Percentiles rank a stretch among this genome's conserved stretches.
Conservation (phyloP, 2,797 vertebrate genomes). For the Hozukius guyotensis region DNA sequence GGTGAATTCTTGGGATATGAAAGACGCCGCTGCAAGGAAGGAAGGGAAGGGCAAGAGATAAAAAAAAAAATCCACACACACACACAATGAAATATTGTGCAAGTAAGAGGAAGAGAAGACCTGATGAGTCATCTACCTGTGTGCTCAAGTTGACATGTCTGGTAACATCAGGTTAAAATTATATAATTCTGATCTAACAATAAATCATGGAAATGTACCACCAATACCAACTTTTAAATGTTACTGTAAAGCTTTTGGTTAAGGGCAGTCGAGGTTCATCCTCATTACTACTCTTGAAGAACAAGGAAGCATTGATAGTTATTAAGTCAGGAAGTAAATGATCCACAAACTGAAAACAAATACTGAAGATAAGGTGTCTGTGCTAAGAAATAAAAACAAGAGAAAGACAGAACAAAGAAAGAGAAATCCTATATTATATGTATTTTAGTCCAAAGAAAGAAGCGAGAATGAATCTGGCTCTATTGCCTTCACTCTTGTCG, state of each 20-base stretch:
- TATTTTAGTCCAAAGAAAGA: not conserved
- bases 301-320: not conserved
- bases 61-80: not conserved
- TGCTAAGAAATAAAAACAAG: not conserved
- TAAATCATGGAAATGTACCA: not conserved
- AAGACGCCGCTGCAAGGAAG: not conserved
- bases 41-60: not conserved
- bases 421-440: not conserved
- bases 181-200: not conserved
- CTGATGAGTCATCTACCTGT: constrained; percentile 13
- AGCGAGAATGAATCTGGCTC: not conserved
- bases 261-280: not conserved
- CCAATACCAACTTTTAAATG: not conserved
- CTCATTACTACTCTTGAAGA: not conserved
- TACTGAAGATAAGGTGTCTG: not conserved
- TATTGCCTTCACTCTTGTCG: not conserved
- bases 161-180: not conserved
- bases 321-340: not conserved
- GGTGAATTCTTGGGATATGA: not conserved
- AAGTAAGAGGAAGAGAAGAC: constrained; percentile 16
- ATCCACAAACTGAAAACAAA: not conserved
- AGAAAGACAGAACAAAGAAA: not conserved
- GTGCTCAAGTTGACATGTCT: not conserved
- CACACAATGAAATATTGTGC: constrained; percentile 29
- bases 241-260: not conserved